Conservation (phyloP, 2,797 vertebrate species). For the Tiaroga cobitis region DNA sequence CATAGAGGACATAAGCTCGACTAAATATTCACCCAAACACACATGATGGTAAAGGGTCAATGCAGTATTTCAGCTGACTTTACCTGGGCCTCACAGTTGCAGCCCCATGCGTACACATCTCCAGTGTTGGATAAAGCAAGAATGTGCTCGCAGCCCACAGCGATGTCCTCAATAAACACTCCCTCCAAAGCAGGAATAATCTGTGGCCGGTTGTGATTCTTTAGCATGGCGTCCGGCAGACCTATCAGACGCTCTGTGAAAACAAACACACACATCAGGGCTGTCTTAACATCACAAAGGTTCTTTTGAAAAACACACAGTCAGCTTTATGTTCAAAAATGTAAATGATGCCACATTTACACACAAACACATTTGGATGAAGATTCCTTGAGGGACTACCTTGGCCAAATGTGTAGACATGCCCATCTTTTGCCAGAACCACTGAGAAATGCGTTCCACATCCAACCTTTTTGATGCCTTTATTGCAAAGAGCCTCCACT, state of each 20-base stretch:
- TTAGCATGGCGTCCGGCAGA: slow-evolving; percentile 81
- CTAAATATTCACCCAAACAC: neutral
- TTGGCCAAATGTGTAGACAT: slow-evolving; percentile 84
- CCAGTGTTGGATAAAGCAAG: slow-evolving; percentile 79
- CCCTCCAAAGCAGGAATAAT: slow-evolving; percentile 80
- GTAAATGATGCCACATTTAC: neutral
- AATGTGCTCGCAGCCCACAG: slow-evolving; percentile 82
- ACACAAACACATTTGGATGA: neutral
- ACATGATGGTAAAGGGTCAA: neutral
- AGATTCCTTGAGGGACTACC: slow-evolving; percentile 64
- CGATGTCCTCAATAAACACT: slow-evolving; percentile 80
- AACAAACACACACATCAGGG: neutral
- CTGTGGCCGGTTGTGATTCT: slow-evolving; percentile 81
- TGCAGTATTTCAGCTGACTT: neutral
- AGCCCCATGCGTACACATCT: slow-evolving; percentile 83
- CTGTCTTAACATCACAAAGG: neutral
- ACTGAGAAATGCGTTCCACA: slow-evolving; percentile 85
- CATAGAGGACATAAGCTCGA: neutral
- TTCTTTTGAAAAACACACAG: neutral
- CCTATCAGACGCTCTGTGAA: slow-evolving; percentile 81
- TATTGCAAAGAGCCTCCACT: slow-evolving; percentile 83
- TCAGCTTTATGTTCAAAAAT: neutral
- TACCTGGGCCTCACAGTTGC: slow-evolving; percentile 81
- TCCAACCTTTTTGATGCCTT: slow-evolving; percentile 80
- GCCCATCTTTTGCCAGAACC: slow-evolving; percentile 78